Conservation (phyloP, 2,797 vertebrate genomes). For the Lepus townsendii region DNA sequence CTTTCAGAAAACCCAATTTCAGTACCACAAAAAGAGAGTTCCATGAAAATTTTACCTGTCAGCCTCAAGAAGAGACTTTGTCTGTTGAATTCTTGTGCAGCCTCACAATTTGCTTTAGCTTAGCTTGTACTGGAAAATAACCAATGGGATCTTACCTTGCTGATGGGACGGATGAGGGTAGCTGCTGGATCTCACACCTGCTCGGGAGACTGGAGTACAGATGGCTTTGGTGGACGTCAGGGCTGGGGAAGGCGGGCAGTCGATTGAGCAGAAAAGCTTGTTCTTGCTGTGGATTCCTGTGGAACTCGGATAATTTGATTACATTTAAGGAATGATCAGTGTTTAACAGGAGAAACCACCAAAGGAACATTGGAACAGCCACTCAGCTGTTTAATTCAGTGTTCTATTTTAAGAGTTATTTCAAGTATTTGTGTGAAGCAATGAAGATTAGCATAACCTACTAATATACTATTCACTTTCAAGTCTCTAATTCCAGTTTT, state of each 20-base stretch:
- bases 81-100: slow-evolving; percentile 30
- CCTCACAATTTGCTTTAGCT: background rate
- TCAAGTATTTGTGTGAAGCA: background rate
- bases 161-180: background rate
- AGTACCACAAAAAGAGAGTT: slow-evolving; percentile 50
- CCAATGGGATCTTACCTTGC: background rate
- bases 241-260: background rate
- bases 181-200: background rate
- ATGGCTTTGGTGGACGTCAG: background rate
- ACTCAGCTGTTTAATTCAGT: background rate
- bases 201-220: background rate
- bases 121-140: background rate
- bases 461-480: background rate
- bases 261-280: background rate
- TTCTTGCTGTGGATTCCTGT: background rate
- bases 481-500: background rate
- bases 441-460: background rate
- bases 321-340: background rate
- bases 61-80: slow-evolving; percentile 50
- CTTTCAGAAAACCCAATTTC: slow-evolving; percentile 72
- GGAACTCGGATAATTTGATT: background rate
- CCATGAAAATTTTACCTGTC: slow-evolving; percentile 58
- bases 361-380: background rate
- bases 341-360: background rate
- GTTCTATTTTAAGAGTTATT: background rate